Percentiles rank a stretch among this genome's conserved stretches.
Evolutionary conservation across 30 jellyfish, hydroid and myxozoan species (phyloP).

Genomic region (Rhopilema esculentum): DNA sequence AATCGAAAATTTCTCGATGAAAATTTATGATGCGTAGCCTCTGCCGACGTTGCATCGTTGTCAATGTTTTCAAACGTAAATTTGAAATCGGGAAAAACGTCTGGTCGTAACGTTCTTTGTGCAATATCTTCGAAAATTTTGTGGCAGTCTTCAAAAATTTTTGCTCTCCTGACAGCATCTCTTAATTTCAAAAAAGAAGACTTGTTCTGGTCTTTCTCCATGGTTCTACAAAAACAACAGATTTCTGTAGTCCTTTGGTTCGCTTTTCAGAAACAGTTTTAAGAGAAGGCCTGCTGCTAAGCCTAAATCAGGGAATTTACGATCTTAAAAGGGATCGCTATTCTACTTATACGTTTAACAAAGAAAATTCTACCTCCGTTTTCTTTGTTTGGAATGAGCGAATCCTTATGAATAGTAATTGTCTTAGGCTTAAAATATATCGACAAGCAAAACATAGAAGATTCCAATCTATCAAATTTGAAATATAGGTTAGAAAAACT

Average conservation of each 20-base stretch:
- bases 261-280: neutral
- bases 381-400: too few relatives aligned
- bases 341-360: neutral
- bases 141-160: conserved; percentile 59
- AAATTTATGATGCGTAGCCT: neutral
- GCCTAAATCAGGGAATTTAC: neutral
- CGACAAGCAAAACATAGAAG: too few relatives aligned
- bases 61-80: conserved; percentile 35
- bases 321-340: neutral
- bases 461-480: too few relatives aligned
- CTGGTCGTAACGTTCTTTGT: conserved; percentile 27
- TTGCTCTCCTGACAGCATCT: conserved; percentile 69
- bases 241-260: too few relatives aligned
- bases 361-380: neutral
- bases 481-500: too few relatives aligned
- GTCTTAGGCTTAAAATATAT: too few relatives aligned
- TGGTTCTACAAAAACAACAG: neutral
- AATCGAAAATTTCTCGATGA: conserved; percentile 56
- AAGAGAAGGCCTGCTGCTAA: neutral
- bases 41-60: conserved; percentile 3
- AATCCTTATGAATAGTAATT: too few relatives aligned
- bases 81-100: conserved; percentile 37
- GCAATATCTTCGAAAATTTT: conserved; percentile 28
- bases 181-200: conserved; percentile 8
- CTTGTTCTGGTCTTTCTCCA: conserved; percentile 3